Evolutionary conservation across 2,888 invertebrate genomes (phyloP).

Genomic region (Eutolmus rufibarbis): DNA sequence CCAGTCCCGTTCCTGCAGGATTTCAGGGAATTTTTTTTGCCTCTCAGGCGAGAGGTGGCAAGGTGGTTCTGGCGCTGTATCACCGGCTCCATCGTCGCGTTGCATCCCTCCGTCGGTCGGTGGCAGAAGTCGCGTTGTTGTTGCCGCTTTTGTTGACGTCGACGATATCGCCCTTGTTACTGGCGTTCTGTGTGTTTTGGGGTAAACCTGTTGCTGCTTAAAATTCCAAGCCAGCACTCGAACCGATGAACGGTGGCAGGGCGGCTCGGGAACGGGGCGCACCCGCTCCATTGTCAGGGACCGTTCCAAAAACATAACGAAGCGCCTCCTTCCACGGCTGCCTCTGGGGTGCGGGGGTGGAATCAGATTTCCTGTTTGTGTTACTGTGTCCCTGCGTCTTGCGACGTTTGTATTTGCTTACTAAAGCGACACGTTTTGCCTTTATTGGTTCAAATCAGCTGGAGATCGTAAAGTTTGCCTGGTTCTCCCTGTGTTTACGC

Average conservation of each 20-base stretch:
- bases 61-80: constrained; percentile 11
- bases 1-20: constrained; percentile 6
- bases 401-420: constrained; percentile 39
- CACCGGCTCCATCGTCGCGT: not conserved
- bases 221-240: constrained; percentile 45
- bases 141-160: not conserved
- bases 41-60: constrained; percentile 10
- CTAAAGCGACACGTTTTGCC: constrained; percentile 43
- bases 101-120: not conserved
- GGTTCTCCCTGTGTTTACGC: constrained; percentile 29
- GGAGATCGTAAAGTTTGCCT: constrained; percentile 41
- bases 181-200: constrained; percentile 44
- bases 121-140: not conserved
- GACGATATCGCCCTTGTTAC: constrained; percentile 32
- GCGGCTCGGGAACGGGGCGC: not conserved
- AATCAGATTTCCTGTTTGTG: constrained; percentile 45
- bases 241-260: constrained; percentile 41
- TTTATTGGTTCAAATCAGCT: constrained; percentile 46
- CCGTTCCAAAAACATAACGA: constrained; percentile 15
- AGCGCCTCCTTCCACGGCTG: not conserved
- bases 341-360: not conserved
- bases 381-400: constrained; percentile 26
- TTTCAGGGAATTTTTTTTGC: constrained; percentile 20
- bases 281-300: constrained; percentile 4
- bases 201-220: constrained; percentile 49